These are phyloP conservation scores for Ceratina australensis DNA, from an alignment of 1,140 invertebrate species.

Conservation along the genomic window DNA sequence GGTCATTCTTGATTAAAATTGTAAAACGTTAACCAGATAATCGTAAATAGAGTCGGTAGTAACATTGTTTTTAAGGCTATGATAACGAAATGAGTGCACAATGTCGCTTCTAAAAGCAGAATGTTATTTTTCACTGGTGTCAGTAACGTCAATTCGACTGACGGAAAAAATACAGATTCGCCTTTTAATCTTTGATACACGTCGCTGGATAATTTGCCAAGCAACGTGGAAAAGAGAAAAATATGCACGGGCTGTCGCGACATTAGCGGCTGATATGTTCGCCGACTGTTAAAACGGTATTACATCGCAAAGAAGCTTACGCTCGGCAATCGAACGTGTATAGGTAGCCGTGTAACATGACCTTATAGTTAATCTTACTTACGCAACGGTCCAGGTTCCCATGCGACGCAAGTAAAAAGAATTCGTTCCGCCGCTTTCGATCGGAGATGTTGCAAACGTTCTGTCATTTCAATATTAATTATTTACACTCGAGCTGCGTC, in stretches of 20 bases:
- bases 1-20: too few relatives aligned
- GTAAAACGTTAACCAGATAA: too few relatives aligned
- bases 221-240: slow-evolving; percentile 16
- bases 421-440: too few relatives aligned
- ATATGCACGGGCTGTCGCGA: slow-evolving; percentile 19
- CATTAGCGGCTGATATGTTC: slow-evolving; percentile 29
- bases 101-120: too few relatives aligned
- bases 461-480: not conserved
- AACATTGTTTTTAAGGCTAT: too few relatives aligned
- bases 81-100: too few relatives aligned
- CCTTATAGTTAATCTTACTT: slow-evolving; percentile 30
- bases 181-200: slow-evolving; percentile 52
- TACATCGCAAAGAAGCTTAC: slow-evolving; percentile 44
- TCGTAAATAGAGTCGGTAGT: too few relatives aligned
- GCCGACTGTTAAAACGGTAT: slow-evolving; percentile 46
- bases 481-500: too few relatives aligned
- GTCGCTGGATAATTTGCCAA: slow-evolving; percentile 51
- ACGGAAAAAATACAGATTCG: slow-evolving; percentile 36
- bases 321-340: slow-evolving; percentile 12
- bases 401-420: not conserved
- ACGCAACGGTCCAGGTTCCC: slow-evolving; percentile 13
- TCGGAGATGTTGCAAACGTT: not conserved
- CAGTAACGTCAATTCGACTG: not conserved
- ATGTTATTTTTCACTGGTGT: too few relatives aligned
- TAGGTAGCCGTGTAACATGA: slow-evolving; percentile 28